phyloP scores from a whole-genome alignment of 1,140 invertebrate species.

The Lycorma delicatula region DNA sequence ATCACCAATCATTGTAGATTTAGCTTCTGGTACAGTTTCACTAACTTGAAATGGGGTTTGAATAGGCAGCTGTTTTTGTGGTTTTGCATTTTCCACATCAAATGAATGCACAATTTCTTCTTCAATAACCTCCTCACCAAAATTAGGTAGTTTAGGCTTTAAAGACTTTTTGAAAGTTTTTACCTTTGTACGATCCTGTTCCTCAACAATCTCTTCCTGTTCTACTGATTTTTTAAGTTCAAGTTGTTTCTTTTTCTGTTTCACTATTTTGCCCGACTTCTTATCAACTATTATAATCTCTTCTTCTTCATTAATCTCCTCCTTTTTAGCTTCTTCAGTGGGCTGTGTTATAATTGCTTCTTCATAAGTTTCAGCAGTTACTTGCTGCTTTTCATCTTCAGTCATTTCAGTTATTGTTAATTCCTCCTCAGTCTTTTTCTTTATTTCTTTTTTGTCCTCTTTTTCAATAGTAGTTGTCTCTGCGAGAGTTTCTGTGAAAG shows the following conservation, averaged over 20 bases:
- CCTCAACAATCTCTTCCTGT: conserved; percentile 19
- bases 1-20: conserved; percentile 20
- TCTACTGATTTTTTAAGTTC: conserved; percentile 27
- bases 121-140: conserved; percentile 33
- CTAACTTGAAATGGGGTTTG: conserved; percentile 23
- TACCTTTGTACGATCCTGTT: conserved; percentile 31
- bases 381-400: conserved; percentile 23
- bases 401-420: conserved; percentile 24
- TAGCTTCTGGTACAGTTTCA: conserved; percentile 29
- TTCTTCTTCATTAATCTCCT: conserved; percentile 21
- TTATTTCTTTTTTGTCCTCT: conserved; percentile 11
- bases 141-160: conserved; percentile 28
- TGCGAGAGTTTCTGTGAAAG: conserved; percentile 23
- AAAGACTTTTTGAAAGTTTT: conserved; percentile 34
- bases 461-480: conserved; percentile 9
- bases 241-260: conserved; percentile 27
- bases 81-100: conserved; percentile 18
- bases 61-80: conserved; percentile 27
- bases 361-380: conserved; percentile 6
- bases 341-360: conserved; percentile 28
- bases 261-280: conserved; percentile 31
- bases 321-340: conserved; percentile 16
- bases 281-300: conserved; percentile 36
- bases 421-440: conserved; percentile 17
- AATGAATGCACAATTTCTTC: conserved; percentile 34